These are phyloP conservation scores for Oxystoma pomonae DNA, from an alignment of 2,888 invertebrate genomes.

Conservation along the genomic window DNA sequence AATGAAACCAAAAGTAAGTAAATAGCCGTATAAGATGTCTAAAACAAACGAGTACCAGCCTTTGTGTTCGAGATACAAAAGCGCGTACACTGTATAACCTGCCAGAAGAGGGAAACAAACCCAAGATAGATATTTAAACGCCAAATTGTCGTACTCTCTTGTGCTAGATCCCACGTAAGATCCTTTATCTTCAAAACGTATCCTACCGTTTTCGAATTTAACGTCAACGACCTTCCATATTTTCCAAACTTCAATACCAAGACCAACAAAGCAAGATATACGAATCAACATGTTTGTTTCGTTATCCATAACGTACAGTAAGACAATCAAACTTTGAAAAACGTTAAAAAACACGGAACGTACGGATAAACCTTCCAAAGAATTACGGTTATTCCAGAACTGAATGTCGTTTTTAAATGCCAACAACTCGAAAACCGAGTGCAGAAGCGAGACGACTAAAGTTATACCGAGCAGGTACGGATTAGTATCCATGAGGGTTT, in stretches of 20 bases:
- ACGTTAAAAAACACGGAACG: conserved; percentile 98
- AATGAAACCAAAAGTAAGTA: conserved; percentile 97
- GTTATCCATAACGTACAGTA: conserved; percentile 96
- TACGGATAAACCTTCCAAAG: conserved; percentile 95
- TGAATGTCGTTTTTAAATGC: conserved; percentile 99
- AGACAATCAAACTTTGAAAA: conserved; percentile 92
- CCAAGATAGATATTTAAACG: conserved; percentile 96
- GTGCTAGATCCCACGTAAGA: conserved; percentile 95
- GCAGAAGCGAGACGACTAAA: conserved; percentile 86
- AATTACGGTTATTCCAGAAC: conserved; percentile 98
- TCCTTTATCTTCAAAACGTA: conserved; percentile 88
- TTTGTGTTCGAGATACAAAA: conserved; percentile 94
- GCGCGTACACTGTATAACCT: conserved; percentile 92
- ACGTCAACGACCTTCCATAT: conserved; percentile 94
- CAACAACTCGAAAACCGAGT: conserved; percentile 95
- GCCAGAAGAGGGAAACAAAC: conserved; percentile 88
- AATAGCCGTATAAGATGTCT: conserved; percentile 95
- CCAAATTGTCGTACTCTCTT: conserved; percentile 88
- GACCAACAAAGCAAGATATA: conserved; percentile 90
- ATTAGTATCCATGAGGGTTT: conserved; percentile 94
- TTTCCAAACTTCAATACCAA: conserved; percentile 98
- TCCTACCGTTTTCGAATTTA: conserved; percentile 71
- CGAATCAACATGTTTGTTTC: conserved; percentile 96
- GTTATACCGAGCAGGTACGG: conserved; percentile 92
- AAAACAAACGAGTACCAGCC: conserved; percentile 99